Base-by-base conservation (phyloP, 2,888 invertebrate species). In the Stenolophus ochropezus region DNA sequence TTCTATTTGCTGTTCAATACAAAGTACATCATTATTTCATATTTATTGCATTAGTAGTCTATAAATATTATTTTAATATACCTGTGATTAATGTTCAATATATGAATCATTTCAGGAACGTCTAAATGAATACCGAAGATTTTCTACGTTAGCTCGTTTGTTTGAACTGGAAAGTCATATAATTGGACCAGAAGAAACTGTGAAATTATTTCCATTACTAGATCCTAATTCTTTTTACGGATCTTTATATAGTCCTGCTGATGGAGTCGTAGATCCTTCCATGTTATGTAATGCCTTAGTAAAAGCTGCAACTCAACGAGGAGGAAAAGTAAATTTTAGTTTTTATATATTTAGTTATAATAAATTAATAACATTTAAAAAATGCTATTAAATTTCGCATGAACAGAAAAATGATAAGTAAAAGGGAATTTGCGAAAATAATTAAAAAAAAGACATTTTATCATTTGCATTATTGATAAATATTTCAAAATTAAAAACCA, bases 261-360 rank as follows among this genome's bases (percentile, higher is more conserved):
- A 97, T 88, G 97, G 97, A 1, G 94, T 93, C 5, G 93, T 97
- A 33, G 97, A 97, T 87, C 97, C 97, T 0, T 92, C 95, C 0
- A 95, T 95, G 92, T 91, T 95, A 47, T 95, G 96, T 85, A 91
- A 92, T 18, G 94, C 96, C 0, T 90, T 97, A 11, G 91, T 93
- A 0, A 93, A 94, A 87, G 93, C 92, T n/a, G 94, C 96, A 0
- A 92, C 91, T 0, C 90, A 90, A 82, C 91, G 92, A 85, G 96
- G 96, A 23, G 95, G 92, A 8, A 92, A 93, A 89, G 95, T 96
- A 86, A 87, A 88, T 83, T 27, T 8, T 1, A 42, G 1, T 11
- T 42, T 2, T 11, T 8, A 42, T 42, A 42, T n/a, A n/a, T n/a
- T n/a, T n/a, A n/a, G n/a, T n/a, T n/a, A n/a, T n/a, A n/a, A n/a